Percentiles rank a stretch among this genome's conserved stretches.
These are phyloP conservation scores for Aradus depressus DNA, from an alignment of 2,888 invertebrate genomes.

Conservation along the genomic window DNA sequence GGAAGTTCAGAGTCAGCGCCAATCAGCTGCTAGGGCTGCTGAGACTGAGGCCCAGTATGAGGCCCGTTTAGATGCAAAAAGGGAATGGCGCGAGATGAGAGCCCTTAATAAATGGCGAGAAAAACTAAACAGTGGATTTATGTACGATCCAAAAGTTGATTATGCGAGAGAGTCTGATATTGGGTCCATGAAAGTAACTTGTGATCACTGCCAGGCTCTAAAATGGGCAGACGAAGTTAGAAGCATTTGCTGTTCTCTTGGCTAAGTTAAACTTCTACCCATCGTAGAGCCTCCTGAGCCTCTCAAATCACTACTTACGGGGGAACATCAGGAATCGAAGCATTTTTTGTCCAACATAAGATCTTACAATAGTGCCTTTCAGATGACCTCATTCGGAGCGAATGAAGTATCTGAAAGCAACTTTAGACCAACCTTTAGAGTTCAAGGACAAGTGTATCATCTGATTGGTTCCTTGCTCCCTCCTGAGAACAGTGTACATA, in stretches of 20 bases:
- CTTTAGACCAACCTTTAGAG: conserved; percentile 28
- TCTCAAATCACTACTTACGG: conserved; percentile 9
- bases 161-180: conserved; percentile 2
- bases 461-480: conserved; percentile 26
- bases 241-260: conserved; percentile 21
- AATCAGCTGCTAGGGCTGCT: too few species aligned
- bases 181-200: conserved; percentile 1
- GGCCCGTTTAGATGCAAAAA: not conserved
- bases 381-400: conserved; percentile 26
- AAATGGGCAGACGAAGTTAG: conserved; percentile 20
- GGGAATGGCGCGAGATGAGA: not conserved
- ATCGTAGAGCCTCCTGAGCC: conserved; percentile 18
- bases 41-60: too few species aligned
- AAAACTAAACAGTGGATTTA: conserved; percentile 8
- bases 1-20: too few species aligned
- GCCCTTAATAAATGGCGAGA: not conserved
- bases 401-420: conserved; percentile 10
- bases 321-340: conserved; percentile 4
- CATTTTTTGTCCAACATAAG: conserved; percentile 19
- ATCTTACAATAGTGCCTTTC: conserved; percentile 22
- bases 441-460: conserved; percentile 30
- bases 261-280: conserved; percentile 14
- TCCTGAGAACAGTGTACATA: conserved; percentile 13
- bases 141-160: conserved; percentile 8
- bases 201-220: conserved; percentile 14